phyloP scores from a whole-genome alignment of 2,113 vertebrate genomes.

The Gymnocephalus cernua region DNA sequence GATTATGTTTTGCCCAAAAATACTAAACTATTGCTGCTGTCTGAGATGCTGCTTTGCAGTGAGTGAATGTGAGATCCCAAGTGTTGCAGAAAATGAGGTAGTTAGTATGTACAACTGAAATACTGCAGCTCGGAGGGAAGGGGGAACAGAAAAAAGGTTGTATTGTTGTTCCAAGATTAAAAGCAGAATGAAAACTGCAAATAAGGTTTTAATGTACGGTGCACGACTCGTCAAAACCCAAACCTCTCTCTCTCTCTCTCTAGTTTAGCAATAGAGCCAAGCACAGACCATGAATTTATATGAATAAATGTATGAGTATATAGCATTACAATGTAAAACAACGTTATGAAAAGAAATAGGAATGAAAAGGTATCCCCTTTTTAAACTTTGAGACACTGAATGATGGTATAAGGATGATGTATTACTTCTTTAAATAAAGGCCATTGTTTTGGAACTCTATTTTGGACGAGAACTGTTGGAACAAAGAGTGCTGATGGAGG shows the following conservation, averaged over 20 bases:
- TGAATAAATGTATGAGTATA: background rate
- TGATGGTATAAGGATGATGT: background rate
- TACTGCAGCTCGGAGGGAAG: background rate
- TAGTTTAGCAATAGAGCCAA: no score
- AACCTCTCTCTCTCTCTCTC: background rate
- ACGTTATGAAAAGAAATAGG: background rate
- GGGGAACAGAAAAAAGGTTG: conserved; percentile 1
- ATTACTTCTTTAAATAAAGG: background rate
- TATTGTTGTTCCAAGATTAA: background rate
- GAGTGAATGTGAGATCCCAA: background rate
- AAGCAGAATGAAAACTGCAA: conserved; percentile 6
- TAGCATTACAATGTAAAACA: background rate
- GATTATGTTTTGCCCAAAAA: background rate
- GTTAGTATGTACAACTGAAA: conserved; percentile 23
- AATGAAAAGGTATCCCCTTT: background rate
- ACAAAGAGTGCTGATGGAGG: background rate
- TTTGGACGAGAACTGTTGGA: conserved; percentile 16
- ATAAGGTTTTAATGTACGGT: no score
- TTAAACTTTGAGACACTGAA: background rate
- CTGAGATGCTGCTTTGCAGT: conserved; percentile 30
- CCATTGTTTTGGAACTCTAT: conserved; percentile 12
- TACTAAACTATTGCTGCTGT: background rate
- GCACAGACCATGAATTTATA: no score
- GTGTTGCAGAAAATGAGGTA: conserved; percentile 9
- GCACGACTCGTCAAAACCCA: background rate